A percentile compares a stretch with the other conserved stretches of the same genome.
phyloP scores from a whole-genome alignment of 2,113 vertebrate species.

The Suricata suricatta region DNA sequence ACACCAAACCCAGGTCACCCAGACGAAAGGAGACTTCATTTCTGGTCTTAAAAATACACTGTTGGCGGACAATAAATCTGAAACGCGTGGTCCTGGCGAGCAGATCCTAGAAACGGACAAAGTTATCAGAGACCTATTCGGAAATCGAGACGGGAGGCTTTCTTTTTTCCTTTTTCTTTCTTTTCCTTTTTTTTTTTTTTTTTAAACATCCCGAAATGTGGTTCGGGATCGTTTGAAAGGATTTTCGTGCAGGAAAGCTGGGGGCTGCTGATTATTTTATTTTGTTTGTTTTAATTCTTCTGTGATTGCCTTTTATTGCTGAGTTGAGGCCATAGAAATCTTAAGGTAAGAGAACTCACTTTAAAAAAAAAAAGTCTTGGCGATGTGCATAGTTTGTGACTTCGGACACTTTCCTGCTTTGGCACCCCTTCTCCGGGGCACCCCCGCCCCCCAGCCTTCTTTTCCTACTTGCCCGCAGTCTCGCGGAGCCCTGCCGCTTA shows the following conservation, averaged over 20 bases:
- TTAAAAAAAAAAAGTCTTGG: conserved; percentile 45
- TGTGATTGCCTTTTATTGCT: conserved; percentile 68
- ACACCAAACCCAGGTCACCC: conserved; percentile 64
- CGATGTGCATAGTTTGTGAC: conserved; percentile 46
- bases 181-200: conserved; percentile 11
- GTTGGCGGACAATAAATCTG: conserved; percentile 77
- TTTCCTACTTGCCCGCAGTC: neutral
- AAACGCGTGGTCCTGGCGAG: conserved; percentile 68
- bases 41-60: conserved; percentile 64
- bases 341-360: conserved; percentile 75
- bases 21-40: conserved; percentile 60
- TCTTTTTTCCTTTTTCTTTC: neutral
- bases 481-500: conserved; percentile 23
- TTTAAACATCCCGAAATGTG: conserved; percentile 64
- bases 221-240: conserved; percentile 67
- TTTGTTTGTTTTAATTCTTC: conserved; percentile 61
- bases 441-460: neutral
- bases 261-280: conserved; percentile 56
- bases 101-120: conserved; percentile 70
- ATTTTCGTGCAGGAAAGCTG: conserved; percentile 59
- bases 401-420: conserved; percentile 50
- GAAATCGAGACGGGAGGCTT: conserved; percentile 67
- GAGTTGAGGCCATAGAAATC: conserved; percentile 76
- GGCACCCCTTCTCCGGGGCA: conserved; percentile 35
- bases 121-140: conserved; percentile 69